These are phyloP conservation scores for Megalurothrips usitatus DNA, from an alignment of 2,888 invertebrate species.

Conservation along the genomic window DNA sequence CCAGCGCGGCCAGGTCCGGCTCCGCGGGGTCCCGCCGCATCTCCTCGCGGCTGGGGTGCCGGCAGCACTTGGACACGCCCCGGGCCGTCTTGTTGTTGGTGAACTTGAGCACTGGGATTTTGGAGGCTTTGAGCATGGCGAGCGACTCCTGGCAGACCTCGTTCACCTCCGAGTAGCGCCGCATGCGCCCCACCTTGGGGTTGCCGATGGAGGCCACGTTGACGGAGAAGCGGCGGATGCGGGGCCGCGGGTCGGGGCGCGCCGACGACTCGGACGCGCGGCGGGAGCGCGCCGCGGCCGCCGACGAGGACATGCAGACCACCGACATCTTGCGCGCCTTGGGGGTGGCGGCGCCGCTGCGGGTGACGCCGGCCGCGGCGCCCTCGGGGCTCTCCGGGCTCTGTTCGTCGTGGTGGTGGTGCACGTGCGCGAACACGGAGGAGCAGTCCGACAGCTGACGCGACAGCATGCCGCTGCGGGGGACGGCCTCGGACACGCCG, in stretches of 20 bases:
- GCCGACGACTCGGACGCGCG: slow-evolving; percentile 10
- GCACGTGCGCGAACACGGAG: background rate
- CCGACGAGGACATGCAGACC: background rate
- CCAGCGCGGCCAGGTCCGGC: background rate
- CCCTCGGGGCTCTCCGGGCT: background rate
- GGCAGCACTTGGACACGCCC: slow-evolving; percentile 23
- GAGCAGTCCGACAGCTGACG: slow-evolving; percentile 9
- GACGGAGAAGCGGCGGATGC: slow-evolving; percentile 23
- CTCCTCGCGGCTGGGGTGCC: slow-evolving; percentile 11
- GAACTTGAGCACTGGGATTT: slow-evolving; percentile 26
- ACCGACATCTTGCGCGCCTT: slow-evolving; percentile 5
- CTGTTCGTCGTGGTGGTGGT: background rate
- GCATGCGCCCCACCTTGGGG: slow-evolving; percentile 20
- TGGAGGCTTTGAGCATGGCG: slow-evolving; percentile 21
- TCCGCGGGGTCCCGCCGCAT: background rate
- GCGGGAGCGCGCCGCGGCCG: background rate
- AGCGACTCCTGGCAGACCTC: slow-evolving; percentile 1
- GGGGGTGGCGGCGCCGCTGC: background rate
- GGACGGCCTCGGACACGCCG: background rate
- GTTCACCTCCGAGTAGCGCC: slow-evolving; percentile 2
- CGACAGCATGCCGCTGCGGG: background rate
- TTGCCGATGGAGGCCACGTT: slow-evolving; percentile 25
- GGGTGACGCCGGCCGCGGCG: background rate
- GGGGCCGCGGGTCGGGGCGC: background rate
- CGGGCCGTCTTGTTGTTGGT: background rate